These are phyloP conservation scores for Megaustenia siamemsis DNA, from an alignment of 2,888 invertebrate genomes.

Conservation along the genomic window DNA sequence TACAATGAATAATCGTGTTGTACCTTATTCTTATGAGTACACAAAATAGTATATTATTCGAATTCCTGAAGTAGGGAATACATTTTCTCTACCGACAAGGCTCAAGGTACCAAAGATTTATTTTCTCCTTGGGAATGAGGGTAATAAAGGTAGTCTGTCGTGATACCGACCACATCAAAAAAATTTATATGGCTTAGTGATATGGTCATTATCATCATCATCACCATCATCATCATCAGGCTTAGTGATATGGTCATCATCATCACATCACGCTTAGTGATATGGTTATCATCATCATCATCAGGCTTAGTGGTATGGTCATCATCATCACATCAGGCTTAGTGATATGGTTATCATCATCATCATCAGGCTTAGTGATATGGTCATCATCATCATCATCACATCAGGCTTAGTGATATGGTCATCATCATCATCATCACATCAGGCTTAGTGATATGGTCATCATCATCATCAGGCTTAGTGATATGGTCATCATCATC, in stretches of 20 bases:
- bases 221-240: background rate
- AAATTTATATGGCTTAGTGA: too few relatives aligned
- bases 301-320: background rate
- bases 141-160: too few relatives aligned
- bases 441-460: background rate
- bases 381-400: background rate
- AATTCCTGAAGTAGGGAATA: too few relatives aligned
- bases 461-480: background rate
- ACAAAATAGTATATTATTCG: too few relatives aligned
- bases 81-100: too few relatives aligned
- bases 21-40: too few relatives aligned
- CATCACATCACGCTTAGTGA: too few relatives aligned
- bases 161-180: too few relatives aligned
- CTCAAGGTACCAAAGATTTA: too few relatives aligned
- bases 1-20: too few relatives aligned
- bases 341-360: too few relatives aligned
- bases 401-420: background rate
- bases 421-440: background rate
- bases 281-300: background rate
- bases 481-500: background rate
- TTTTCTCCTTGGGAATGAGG: too few relatives aligned
- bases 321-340: background rate
- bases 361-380: background rate
- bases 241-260: background rate
- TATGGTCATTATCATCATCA: background rate